phyloP scores from a whole-genome alignment of 2,797 vertebrate genomes.

The Takifugu rubripes region DNA sequence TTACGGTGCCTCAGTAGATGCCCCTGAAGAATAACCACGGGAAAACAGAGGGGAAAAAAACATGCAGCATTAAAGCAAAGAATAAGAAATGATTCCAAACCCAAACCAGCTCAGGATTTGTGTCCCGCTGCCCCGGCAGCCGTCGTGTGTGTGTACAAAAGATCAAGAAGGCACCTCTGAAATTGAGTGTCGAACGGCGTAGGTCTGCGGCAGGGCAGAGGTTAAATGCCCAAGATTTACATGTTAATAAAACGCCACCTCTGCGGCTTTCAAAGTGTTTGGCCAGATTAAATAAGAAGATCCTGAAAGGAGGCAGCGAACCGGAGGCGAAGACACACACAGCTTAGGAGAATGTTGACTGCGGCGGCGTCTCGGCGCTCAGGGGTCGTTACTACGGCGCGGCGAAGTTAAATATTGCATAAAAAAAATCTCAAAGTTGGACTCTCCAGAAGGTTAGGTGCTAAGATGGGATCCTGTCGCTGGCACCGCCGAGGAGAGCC shows the following conservation, averaged over 20 bases:
- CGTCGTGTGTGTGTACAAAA: constrained; percentile 45
- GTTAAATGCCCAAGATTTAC: constrained; percentile 51
- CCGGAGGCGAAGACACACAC: no score
- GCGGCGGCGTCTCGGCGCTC: no score
- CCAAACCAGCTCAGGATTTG: constrained; percentile 34
- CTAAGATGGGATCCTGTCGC: background rate
- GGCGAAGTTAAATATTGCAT: background rate
- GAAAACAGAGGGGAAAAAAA: constrained; percentile 33
- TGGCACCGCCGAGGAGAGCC: no score
- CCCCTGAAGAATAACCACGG: constrained; percentile 52
- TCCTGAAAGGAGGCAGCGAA: background rate
- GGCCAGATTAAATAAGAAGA: constrained; percentile 5
- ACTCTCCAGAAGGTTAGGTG: background rate
- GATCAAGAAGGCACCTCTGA: constrained; percentile 34
- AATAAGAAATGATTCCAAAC: constrained; percentile 60
- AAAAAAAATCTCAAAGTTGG: background rate
- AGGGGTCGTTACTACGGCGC: background rate
- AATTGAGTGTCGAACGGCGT: constrained; percentile 33
- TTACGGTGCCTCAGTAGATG: constrained; percentile 49
- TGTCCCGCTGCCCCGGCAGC: constrained; percentile 31
- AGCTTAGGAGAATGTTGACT: no score
- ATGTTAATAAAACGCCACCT: constrained; percentile 28
- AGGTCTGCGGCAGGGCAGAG: constrained; percentile 39
- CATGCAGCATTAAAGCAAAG: constrained; percentile 36
- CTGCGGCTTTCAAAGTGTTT: background rate